These are phyloP conservation scores for Trachops cirrhosus DNA, from an alignment of 2,797 vertebrate species.

Conservation along the genomic window DNA sequence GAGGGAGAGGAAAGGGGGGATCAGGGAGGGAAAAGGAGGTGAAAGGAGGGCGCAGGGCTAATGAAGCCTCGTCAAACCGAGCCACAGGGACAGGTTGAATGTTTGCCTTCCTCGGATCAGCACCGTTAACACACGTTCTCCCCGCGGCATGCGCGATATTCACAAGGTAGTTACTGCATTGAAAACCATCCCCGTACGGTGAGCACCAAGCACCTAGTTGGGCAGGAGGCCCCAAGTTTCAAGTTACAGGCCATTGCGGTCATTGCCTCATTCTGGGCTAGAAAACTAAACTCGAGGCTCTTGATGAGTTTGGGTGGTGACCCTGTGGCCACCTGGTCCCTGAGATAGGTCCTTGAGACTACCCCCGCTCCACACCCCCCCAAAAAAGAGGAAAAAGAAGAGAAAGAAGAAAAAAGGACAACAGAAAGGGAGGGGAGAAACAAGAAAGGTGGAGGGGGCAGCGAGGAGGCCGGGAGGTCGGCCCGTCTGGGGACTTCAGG, in stretches of 20 bases:
- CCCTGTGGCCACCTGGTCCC: neutral
- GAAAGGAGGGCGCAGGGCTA: neutral
- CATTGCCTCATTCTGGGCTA: no score
- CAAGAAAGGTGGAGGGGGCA: neutral
- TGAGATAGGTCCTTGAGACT: neutral
- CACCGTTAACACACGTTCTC: neutral
- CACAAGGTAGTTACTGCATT: neutral
- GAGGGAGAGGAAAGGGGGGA: neutral
- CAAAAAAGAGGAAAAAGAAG: neutral
- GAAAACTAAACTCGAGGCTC: neutral
- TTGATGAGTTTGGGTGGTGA: neutral
- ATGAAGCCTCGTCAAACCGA: neutral
- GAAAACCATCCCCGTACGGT: fast-evolving
- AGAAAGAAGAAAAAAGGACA: neutral
- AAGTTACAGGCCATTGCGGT: neutral
- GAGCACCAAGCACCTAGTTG: fast-evolving
- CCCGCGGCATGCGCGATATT: neutral
- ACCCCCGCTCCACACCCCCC: no score
- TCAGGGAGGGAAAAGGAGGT: neutral
- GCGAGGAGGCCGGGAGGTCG: neutral
- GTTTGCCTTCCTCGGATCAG: neutral
- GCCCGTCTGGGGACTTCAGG: neutral
- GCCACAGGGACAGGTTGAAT: neutral
- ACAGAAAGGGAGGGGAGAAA: no score
- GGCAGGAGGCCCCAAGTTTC: neutral